Evolutionary conservation across 2,888 invertebrate genomes (phyloP).

Genomic region (Patella caerulea): DNA sequence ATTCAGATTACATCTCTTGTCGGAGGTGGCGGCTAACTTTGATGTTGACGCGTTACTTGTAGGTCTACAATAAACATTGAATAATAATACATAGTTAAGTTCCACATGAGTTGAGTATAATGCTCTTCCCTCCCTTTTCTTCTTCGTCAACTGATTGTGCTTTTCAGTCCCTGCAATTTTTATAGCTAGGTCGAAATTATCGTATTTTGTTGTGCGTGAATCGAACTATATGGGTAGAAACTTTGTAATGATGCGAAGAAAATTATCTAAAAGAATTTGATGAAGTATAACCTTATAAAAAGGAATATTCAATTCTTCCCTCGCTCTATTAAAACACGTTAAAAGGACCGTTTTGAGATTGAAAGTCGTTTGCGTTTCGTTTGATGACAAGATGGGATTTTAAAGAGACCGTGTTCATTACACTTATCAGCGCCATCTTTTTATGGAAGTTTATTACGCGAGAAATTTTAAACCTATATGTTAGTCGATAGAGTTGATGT

Average conservation of each 20-base stretch:
- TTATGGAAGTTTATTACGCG: no score
- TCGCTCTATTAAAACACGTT: not conserved
- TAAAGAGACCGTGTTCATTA: not conserved
- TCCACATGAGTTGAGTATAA: not conserved
- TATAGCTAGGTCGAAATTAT: not conserved
- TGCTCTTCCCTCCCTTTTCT: not conserved
- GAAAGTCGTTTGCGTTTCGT: constrained; percentile 1
- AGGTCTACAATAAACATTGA: not conserved
- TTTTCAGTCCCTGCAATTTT: not conserved
- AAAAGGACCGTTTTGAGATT: constrained; percentile 2
- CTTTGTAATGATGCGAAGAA: constrained; percentile 6
- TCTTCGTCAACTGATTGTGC: no score
- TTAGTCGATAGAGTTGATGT: no score
- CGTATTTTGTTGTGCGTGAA: not conserved
- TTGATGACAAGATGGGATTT: not conserved
- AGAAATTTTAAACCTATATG: no score
- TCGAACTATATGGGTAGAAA: constrained; percentile 7
- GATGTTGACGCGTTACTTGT: constrained; percentile 4
- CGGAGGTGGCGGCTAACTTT: not conserved
- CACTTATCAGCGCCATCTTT: no score
- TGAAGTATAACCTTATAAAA: not conserved
- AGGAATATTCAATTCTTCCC: not conserved
- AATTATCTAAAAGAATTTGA: constrained; percentile 2
- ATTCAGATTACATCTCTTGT: not conserved
- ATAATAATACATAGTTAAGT: not conserved